Evolutionary conservation across 1,140 invertebrate species (phyloP), one percentile per base, ranked within the genome.

Genomic region (Conus betulinus): DNA sequence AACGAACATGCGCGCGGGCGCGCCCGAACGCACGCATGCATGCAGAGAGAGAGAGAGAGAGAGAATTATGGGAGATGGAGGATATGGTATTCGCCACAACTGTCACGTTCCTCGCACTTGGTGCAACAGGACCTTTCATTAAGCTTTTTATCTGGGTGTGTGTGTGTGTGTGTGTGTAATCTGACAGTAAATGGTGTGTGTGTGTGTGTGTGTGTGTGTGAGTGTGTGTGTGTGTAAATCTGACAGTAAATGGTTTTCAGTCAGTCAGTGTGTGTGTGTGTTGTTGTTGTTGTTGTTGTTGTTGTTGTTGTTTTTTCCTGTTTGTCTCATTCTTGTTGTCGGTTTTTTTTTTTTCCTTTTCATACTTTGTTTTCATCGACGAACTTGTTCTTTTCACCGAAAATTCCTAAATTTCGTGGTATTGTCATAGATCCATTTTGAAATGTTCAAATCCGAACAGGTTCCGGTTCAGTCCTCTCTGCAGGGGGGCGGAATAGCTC

Each of bases 101-200:
- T 79, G 39, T 11, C n/a, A 79, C 11, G n/a, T 27, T 23, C n/a
- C 39, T 51, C n/a, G 7, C n/a, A 10, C n/a, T 79, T 23, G 7
- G 8, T 60, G 8, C 23, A 7, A 10, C 39, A 8, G 7, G 7
- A 8, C n/a, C 17, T 51, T 27, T 13, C 51, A 11, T 83, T 23
- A 10, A 11, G 8, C 39, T 53, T 23, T 83, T 23, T 76, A 8
- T 76, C 74, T 76, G 8, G 8, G 8, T 76, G 23, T n/a, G 81
- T n/a, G 23, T n/a, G 81, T n/a, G 39, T 83, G 52, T 83, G 55
- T 23, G 81, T 55, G 20, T 83, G 17, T 83, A n/a, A n/a, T n/a
- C n/a, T n/a, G n/a, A n/a, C n/a, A n/a, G n/a, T n/a, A n/a, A n/a
- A n/a, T n/a, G n/a, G 55, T n/a, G 8, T 55, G 55, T 83, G 10